phyloP scores from a whole-genome alignment of 64 coral and sea anemone genomes.

The Orbicella faveolata region DNA sequence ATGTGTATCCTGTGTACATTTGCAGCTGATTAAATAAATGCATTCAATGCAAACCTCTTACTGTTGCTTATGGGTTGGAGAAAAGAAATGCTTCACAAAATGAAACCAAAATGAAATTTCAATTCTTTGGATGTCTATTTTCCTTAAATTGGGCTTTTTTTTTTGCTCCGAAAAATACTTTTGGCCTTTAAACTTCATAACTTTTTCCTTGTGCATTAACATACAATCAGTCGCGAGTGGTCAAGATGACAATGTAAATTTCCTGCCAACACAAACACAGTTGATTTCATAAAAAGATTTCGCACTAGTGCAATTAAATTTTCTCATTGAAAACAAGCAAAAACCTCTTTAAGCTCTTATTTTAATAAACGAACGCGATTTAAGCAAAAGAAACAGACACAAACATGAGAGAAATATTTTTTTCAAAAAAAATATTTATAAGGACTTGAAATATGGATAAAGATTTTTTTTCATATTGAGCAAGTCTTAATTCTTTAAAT shows the following conservation, averaged over 20 bases:
- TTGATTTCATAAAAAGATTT: not conserved
- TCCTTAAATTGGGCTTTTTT: no score
- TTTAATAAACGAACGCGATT: not conserved
- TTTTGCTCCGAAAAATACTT: not conserved
- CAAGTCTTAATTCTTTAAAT: no score
- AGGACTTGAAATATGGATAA: not conserved
- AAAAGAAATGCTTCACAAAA: not conserved
- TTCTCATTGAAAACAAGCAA: not conserved
- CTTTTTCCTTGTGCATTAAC: not conserved
- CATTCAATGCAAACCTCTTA: not conserved
- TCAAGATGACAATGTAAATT: not conserved
- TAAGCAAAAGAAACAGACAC: not conserved
- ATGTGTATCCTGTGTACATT: not conserved
- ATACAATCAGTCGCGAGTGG: not conserved
- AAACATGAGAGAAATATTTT: not conserved
- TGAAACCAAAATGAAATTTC: no score
- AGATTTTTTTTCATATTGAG: no score
- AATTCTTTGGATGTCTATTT: no score
- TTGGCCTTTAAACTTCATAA: not conserved
- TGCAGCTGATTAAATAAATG: not conserved
- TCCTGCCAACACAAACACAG: not conserved
- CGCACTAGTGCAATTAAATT: not conserved
- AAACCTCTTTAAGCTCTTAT: not conserved
- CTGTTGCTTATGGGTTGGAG: not conserved
- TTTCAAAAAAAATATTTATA: not conserved